Percentiles rank a stretch among this genome's conserved stretches.
Evolutionary conservation across 2,888 invertebrate genomes (phyloP).

Genomic region (Drosophila aldrichi): DNA sequence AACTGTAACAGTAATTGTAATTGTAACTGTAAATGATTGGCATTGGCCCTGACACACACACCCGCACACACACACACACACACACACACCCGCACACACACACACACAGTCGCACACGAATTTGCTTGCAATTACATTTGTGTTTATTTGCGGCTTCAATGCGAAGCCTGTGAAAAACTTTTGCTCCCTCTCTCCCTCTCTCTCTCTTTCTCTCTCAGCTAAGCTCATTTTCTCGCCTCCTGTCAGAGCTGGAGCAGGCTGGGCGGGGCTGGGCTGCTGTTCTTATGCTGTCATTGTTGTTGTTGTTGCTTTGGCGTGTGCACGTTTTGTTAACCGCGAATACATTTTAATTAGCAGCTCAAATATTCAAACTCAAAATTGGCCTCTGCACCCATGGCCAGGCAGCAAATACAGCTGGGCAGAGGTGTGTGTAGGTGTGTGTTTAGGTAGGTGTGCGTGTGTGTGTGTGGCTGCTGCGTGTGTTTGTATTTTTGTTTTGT

Average conservation of each 20-base stretch:
- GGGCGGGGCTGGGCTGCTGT: not conserved
- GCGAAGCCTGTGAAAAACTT: conserved; percentile 40
- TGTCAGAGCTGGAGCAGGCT: not conserved
- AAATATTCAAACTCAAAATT: conserved; percentile 79
- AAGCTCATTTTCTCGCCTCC: conserved; percentile 45
- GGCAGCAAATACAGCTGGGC: conserved; percentile 28
- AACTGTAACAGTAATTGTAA: conserved; percentile 34
- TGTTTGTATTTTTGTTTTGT: conserved; percentile 29
- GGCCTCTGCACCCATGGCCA: conserved; percentile 63
- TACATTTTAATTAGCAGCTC: conserved; percentile 80
- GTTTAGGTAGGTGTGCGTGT: not conserved
- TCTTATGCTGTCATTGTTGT: not conserved
- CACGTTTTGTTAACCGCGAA: conserved; percentile 77
- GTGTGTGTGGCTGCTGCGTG: conserved; percentile 3
- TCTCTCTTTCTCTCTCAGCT: not conserved
- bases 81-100: too few relatives aligned
- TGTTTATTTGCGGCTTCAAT: conserved; percentile 70
- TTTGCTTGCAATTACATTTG: conserved; percentile 50
- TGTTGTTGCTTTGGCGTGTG: conserved; percentile 7
- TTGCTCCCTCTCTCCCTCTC: not conserved
- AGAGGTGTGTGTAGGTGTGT: not conserved
- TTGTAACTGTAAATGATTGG: conserved; percentile 39
- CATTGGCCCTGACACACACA: conserved; percentile 24
- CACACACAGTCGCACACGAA: not conserved
- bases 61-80: not conserved